Evolutionary conservation across 2,797 vertebrate genomes (phyloP), one percentile per base, ranked within the genome.

Genomic region (Eupleurogrammus muticus): DNA sequence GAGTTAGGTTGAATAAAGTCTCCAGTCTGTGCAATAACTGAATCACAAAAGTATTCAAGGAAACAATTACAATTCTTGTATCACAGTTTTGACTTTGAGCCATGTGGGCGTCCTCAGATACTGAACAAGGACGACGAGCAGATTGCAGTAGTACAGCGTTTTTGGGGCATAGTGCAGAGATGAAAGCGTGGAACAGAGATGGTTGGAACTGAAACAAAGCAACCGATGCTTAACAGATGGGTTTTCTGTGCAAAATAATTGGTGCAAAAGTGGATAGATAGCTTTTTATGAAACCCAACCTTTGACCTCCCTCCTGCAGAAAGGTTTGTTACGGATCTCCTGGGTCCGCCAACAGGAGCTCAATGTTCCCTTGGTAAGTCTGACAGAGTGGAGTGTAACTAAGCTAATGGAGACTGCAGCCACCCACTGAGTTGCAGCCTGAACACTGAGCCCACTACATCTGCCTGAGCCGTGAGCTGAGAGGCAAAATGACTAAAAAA

Each of bases 291-390:
- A 84, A 81, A 85, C 5, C 72, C 77, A 75, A 79, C 66, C 69
- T 89, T 83, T 87, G 81, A 86, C 86, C 80, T 83, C 80, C 83
- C 67, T 83, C 75, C 86, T 81, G 72, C 89, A 88, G 87, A 89
- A 89, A 84, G 68, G 74, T 88, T 84, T 89, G 69, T 86, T 83
- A 54, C 11, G 70, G 73, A 69, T 86, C 82, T 78, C 70, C 83
- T 53, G 71, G 58, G 81, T 83, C 67, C 73, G 73, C 63, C 76
- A 83, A 65, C 79, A 85, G 70, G 76, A 83, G 72, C 75, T 81
- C 81, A 68, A 74, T 86, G 51, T 83, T 83, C 66, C 58, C 76
- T 67, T 58, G 86, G 83, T 90, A 85, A 89, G 84, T 90, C 66
- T 68, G 32, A 79, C 59, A 60, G 74, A 75, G 70, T 84, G 73